These are phyloP conservation scores for Bovichtus diacanthus DNA, from an alignment of 2,797 vertebrate genomes.

Conservation along the genomic window DNA sequence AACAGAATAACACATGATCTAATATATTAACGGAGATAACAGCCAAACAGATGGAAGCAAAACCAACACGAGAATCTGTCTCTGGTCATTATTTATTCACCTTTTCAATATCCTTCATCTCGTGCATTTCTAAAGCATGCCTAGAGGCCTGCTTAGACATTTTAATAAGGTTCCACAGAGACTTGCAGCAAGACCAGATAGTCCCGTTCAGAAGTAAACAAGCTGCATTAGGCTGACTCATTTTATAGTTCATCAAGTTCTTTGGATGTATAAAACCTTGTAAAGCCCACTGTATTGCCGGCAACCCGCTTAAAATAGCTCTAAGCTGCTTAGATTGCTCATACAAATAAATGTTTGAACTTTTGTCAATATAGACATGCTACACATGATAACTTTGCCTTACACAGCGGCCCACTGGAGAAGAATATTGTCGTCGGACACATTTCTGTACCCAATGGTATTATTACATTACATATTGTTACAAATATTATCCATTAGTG, in stretches of 20 bases:
- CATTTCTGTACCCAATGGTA: neutral
- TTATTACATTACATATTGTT: neutral
- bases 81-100: conserved; percentile 24
- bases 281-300: no score
- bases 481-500: neutral
- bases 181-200: neutral
- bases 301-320: no score
- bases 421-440: neutral
- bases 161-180: neutral
- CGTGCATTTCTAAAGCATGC: neutral
- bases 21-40: neutral
- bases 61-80: neutral
- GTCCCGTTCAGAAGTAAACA: neutral
- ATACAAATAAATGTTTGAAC: no score
- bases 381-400: no score
- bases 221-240: neutral
- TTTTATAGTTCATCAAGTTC: no score
- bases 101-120: neutral
- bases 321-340: no score
- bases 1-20: neutral
- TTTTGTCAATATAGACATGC: no score
- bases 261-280: no score
- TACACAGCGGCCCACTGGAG: neutral
- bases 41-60: neutral
- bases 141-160: neutral